Percentiles rank a stretch among this genome's conserved stretches.
These are phyloP conservation scores for Calypte anna DNA, from an alignment of 2,113 vertebrate genomes.

Conservation along the genomic window DNA sequence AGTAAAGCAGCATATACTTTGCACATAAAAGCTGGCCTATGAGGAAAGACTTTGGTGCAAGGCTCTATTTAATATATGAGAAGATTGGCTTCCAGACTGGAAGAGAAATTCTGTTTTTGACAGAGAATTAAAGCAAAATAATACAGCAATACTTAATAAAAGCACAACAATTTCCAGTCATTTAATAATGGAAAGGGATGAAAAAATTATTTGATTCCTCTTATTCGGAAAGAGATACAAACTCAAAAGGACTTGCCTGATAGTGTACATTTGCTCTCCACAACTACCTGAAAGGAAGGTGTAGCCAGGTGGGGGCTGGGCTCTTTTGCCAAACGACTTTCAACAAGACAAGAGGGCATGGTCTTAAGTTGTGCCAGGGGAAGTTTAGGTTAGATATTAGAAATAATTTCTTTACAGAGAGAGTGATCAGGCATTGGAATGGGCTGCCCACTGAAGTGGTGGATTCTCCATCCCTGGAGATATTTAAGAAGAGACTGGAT, in stretches of 20 bases:
- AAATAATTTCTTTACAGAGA: too few species aligned
- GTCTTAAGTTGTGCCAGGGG: too few species aligned
- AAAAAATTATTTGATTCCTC: background rate
- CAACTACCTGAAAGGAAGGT: too few species aligned
- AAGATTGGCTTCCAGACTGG: background rate
- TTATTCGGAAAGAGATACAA: background rate
- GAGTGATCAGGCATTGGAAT: too few species aligned
- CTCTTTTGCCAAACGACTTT: too few species aligned
- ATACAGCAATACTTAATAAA: background rate
- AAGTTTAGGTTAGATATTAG: too few species aligned
- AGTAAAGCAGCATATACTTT: background rate
- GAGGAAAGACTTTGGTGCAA: background rate
- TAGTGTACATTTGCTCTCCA: background rate
- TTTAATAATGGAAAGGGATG: background rate
- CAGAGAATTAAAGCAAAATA: background rate
- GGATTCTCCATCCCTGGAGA: too few species aligned
- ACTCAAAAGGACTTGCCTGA: background rate
- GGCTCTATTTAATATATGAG: background rate
- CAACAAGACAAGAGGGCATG: too few species aligned
- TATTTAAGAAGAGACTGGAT: too few species aligned
- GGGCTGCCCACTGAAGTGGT: too few species aligned
- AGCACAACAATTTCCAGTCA: background rate
- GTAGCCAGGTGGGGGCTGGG: too few species aligned
- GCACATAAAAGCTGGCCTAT: background rate
- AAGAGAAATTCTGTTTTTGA: background rate